Conservation (phyloP, 2,888 invertebrate genomes). For the Mechanitis messenoides region DNA sequence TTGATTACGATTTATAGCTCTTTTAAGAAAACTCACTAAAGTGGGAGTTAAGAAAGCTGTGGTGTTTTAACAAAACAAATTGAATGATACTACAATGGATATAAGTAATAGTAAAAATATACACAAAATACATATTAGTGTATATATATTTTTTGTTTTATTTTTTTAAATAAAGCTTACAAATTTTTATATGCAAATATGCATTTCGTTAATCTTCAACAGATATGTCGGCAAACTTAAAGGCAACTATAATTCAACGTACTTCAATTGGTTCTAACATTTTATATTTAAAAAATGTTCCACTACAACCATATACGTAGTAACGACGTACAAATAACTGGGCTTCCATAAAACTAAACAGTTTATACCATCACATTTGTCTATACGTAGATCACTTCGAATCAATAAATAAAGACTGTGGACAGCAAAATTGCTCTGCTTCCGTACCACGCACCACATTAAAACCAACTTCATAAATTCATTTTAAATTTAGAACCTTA, state of each 20-base stretch:
- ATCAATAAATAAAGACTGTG: conserved; percentile 51
- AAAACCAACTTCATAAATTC: conserved; percentile 30
- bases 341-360: conserved; percentile 36
- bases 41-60: not conserved
- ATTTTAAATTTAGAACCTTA: conserved; percentile 35
- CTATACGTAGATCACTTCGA: conserved; percentile 62
- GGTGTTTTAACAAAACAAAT: no score
- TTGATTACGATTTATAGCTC: conserved; percentile 61
- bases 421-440: conserved; percentile 63
- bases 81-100: no score
- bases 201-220: not conserved
- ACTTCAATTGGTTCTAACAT: conserved; percentile 1
- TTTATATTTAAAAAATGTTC: conserved; percentile 1
- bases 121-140: no score
- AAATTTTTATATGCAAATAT: no score
- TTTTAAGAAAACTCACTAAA: conserved; percentile 18
- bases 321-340: conserved; percentile 27
- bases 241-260: not conserved
- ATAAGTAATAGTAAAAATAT: no score
- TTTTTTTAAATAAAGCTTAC: not conserved
- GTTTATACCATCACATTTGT: conserved; percentile 55
- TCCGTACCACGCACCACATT: conserved; percentile 50
- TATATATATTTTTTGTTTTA: no score
- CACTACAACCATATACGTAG: not conserved
- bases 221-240: not conserved